A percentile compares a stretch with the other conserved stretches of the same genome.
These are phyloP conservation scores for Fissipunctia ypsillon DNA, from an alignment of 2,888 invertebrate genomes.

Conservation along the genomic window DNA sequence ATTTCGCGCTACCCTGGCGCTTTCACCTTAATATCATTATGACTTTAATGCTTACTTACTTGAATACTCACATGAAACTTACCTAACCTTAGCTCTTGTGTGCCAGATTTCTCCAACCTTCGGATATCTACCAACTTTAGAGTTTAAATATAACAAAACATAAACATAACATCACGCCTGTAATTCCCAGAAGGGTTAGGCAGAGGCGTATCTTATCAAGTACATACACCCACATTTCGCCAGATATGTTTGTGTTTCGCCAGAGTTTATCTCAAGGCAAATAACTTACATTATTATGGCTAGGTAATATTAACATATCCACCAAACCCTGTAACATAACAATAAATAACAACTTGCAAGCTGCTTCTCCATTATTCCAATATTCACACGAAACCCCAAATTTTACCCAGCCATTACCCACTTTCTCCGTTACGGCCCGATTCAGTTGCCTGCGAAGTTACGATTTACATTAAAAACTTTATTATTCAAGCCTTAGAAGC, in stretches of 20 bases:
- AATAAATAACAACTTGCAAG: neutral
- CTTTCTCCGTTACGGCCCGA: conserved; percentile 16
- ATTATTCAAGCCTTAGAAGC: conserved; percentile 43
- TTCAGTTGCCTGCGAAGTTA: conserved; percentile 38
- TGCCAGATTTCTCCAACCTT: neutral
- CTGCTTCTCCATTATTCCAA: conserved; percentile 10
- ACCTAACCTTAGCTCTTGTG: neutral
- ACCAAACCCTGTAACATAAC: conserved; percentile 1
- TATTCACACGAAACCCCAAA: conserved; percentile 30
- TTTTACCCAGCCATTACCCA: conserved; percentile 15
- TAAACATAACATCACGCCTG: no score
- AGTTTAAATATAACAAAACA: no score
- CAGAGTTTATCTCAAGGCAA: no score
- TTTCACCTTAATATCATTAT: no score
- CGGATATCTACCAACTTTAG: neutral
- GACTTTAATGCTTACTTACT: neutral
- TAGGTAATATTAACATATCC: neutral
- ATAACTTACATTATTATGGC: no score
- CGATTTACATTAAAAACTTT: conserved; percentile 54
- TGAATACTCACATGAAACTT: neutral
- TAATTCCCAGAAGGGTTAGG: no score
- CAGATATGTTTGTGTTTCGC: no score
- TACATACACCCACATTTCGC: no score
- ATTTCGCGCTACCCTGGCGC: no score
- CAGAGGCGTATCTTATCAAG: no score